Base-by-base conservation (phyloP, 2,888 invertebrate species). In the Opisthograptis luteolata region DNA sequence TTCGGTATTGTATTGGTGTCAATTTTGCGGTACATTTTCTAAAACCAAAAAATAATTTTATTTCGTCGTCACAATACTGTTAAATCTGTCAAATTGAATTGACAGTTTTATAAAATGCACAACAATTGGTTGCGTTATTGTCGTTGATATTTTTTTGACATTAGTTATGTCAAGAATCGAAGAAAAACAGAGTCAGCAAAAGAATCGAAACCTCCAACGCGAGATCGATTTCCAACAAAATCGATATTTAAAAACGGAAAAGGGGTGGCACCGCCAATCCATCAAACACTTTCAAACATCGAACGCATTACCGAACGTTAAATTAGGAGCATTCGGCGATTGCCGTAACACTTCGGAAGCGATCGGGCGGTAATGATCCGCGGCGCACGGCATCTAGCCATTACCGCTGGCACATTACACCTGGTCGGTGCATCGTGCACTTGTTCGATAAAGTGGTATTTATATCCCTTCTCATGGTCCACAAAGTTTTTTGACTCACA, bases 381-480 rank as follows among this genome's bases (percentile, higher is more conserved):
- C 43, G 58, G 53, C 57, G 55, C 73, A 79, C 78, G 76, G 73
- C 52, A 60, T 52, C 17, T 36, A 25, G 30, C 43, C 57, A 43
- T 60, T 55, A 52, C 41, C 37, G 34, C 25, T n/a, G 17, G 30
- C 32, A 10, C 42, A 42, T 43, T 47, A 39, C 53, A 49, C 49
- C 43, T 49, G 47, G 28, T 8, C 30, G 13, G 14, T 7, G 22
- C 17, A 24, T 19, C 12, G 13, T 35, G 48, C 48, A 45, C 36
- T 36, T 20, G 43, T 32, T 3, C 7, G 3, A 3, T 10, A n/a
- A 5, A 13, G 14, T 9, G 2, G 13, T 14, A n/a, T n/a, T n/a
- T n/a, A n/a, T n/a, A n/a, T n/a, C n/a, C n/a, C n/a, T n/a, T n/a
- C n/a, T n/a, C n/a, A n/a, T n/a, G n/a, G n/a, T n/a, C n/a, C n/a